Conservation (phyloP, 1,140 invertebrate genomes). For the Chironomus striatipennis region DNA sequence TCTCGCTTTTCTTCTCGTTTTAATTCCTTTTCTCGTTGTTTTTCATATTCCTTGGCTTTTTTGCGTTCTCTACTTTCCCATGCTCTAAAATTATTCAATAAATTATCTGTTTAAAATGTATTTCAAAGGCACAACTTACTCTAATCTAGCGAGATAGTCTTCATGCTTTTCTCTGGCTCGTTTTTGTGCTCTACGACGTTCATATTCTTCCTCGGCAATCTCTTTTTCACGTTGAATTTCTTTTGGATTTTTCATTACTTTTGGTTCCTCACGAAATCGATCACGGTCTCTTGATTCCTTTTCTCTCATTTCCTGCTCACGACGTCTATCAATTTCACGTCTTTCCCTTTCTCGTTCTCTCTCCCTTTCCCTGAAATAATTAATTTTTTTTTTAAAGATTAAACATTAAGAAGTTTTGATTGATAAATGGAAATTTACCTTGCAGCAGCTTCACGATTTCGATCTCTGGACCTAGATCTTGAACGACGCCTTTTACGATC, state of each 20-base stretch:
- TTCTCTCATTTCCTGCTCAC: background rate
- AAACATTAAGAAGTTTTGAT: too few species aligned
- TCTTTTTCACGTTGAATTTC: slow-evolving; percentile 68
- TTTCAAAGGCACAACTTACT: slow-evolving; percentile 26
- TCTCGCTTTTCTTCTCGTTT: slow-evolving; percentile 75
- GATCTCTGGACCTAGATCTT: slow-evolving; percentile 41
- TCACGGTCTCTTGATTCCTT: slow-evolving; percentile 41
- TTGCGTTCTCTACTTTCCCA: slow-evolving; percentile 93
- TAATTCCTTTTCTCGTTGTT: slow-evolving; percentile 76
- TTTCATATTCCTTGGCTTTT: slow-evolving; percentile 87
- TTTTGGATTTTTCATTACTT: slow-evolving; percentile 45
- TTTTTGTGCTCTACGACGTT: slow-evolving; percentile 82
- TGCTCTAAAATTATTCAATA: slow-evolving; percentile 44
- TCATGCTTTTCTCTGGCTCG: slow-evolving; percentile 87
- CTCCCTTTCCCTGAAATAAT: slow-evolving; percentile 32
- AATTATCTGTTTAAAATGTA: background rate
- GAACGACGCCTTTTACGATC: slow-evolving; percentile 37
- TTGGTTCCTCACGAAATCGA: slow-evolving; percentile 44
- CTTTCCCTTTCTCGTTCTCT: slow-evolving; percentile 27
- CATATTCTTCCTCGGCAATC: slow-evolving; percentile 83
- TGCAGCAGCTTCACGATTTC: slow-evolving; percentile 39
- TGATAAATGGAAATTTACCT: too few species aligned
- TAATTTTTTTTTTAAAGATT: too few species aligned
- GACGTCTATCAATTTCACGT: slow-evolving; percentile 25
- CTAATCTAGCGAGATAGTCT: slow-evolving; percentile 76